Evolutionary conservation across 2,113 vertebrate species (phyloP).

Genomic region (Ursus arctos): DNA sequence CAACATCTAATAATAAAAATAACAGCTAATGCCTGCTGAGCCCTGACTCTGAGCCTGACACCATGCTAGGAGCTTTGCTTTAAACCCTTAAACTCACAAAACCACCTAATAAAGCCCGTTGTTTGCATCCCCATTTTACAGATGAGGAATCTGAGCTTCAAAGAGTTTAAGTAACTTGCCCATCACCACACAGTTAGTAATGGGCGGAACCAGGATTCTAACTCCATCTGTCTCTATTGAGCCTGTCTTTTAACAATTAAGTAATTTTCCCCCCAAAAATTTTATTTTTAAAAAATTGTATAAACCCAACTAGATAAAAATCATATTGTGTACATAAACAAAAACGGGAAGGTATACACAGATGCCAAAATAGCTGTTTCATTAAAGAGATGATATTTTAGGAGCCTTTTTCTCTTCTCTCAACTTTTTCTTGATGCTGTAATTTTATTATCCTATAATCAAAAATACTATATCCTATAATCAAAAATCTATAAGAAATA

Average conservation of each 20-base stretch:
- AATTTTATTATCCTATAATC: not conserved
- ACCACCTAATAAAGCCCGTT: not conserved
- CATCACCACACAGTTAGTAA: not conserved
- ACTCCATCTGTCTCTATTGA: not conserved
- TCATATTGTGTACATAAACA: not conserved
- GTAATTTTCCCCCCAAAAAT: not conserved
- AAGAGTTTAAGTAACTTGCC: not conserved
- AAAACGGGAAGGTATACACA: not conserved
- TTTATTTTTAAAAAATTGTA: not conserved
- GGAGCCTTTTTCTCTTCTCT: not conserved
- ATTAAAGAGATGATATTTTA: not conserved
- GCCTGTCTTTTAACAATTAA: not conserved
- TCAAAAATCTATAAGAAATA: not conserved
- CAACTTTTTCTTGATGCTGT: not conserved
- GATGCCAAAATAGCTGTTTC: not conserved
- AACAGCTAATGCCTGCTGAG: not conserved
- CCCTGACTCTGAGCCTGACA: not conserved
- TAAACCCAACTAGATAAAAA: not conserved
- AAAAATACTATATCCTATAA: not conserved
- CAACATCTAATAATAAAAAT: not conserved
- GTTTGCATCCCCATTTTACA: not conserved
- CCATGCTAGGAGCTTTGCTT: not conserved
- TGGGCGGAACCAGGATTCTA: not conserved
- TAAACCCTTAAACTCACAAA: not conserved
- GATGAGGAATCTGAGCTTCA: not conserved